Evolutionary conservation across 1,140 invertebrate genomes (phyloP), one percentile per base, ranked within the genome.

Genomic region (Drosophila prosaltans): DNA sequence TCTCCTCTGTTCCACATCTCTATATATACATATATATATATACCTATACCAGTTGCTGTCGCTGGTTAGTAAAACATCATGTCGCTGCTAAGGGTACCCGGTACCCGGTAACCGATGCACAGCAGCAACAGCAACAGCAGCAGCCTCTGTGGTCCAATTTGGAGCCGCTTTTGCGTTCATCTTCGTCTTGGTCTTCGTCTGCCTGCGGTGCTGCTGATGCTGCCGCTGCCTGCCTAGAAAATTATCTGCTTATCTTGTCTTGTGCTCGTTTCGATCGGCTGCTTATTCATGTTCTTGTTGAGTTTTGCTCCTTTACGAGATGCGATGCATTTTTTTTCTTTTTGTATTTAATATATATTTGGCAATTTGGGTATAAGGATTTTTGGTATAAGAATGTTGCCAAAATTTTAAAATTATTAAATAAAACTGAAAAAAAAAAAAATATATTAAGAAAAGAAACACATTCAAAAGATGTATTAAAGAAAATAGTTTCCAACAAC

Each of bases 231-330:
- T 78, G 83, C 77, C 88, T 88, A 90, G 86, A 90, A 91, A 81
- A 90, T 90, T 90, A 90, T 91, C 88, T 84, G 88, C 88, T 90
- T 90, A 90, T 90, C 88, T 90, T 91, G 88, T 90, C 80, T 81
- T 80, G 83, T 75, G 83, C 80, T 83, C 83, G 80, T 84, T 88
- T 85, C 81, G 88, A 90, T 90, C 88, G 74, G 79, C 80, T 82
- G 81, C 76, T 88, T 91, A 88, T 91, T 91, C 81, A 89, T 91
- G 79, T 91, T 91, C 74, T 83, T 64, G 57, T 74, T 51, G 45
- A 51, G 64, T 69, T 65, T 28, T 28, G 21, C 39, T 26, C 30
- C 65, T 48, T 69, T 60, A 55, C 61, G 45, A 68, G 51, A 69
- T 58, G 64, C 39, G 30, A 16, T 16, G 16, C 16, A 16, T 16